phyloP scores from a whole-genome alignment of 1,140 invertebrate genomes.

The Charaxes varanes region DNA sequence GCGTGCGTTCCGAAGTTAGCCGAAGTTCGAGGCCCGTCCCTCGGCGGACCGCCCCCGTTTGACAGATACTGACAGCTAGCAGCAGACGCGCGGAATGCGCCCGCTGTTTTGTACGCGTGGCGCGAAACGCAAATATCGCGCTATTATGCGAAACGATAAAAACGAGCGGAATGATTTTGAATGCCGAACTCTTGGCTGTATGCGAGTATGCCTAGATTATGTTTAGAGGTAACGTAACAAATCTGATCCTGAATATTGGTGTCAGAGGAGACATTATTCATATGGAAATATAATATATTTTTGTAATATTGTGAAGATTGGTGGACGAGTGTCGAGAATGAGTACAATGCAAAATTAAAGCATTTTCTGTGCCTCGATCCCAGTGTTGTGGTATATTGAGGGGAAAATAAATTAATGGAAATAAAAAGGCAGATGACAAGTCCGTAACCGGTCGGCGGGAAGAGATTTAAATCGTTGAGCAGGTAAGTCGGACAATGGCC shows the following conservation, averaged over 20 bases:
- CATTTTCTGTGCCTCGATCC: conserved; percentile 20
- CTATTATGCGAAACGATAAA: conserved; percentile 24
- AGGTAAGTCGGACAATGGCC: conserved; percentile 69
- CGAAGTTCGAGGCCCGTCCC: conserved; percentile 50
- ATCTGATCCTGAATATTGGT: too few species aligned
- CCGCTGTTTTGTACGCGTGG: conserved; percentile 45
- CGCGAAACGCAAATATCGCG: conserved; percentile 36
- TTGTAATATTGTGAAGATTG: conserved; percentile 12
- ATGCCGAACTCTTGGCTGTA: conserved; percentile 22
- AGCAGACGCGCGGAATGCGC: conserved; percentile 56
- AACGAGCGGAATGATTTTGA: conserved; percentile 32
- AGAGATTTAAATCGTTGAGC: conserved; percentile 59
- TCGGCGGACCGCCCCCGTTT: conserved; percentile 42
- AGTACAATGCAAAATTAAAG: conserved; percentile 5
- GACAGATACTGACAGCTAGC: conserved; percentile 52
- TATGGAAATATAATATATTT: neutral
- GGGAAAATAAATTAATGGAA: conserved; percentile 58
- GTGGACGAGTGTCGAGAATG: conserved; percentile 14
- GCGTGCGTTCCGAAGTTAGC: conserved; percentile 45
- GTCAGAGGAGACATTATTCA: too few species aligned
- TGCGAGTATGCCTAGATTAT: conserved; percentile 24
- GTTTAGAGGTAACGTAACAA: conserved; percentile 13
- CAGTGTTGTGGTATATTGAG: conserved; percentile 50
- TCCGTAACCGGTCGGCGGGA: conserved; percentile 51
- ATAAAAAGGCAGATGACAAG: conserved; percentile 56